Base-by-base conservation (phyloP, 1,140 invertebrate species). In the Ceratitis capitata region DNA sequence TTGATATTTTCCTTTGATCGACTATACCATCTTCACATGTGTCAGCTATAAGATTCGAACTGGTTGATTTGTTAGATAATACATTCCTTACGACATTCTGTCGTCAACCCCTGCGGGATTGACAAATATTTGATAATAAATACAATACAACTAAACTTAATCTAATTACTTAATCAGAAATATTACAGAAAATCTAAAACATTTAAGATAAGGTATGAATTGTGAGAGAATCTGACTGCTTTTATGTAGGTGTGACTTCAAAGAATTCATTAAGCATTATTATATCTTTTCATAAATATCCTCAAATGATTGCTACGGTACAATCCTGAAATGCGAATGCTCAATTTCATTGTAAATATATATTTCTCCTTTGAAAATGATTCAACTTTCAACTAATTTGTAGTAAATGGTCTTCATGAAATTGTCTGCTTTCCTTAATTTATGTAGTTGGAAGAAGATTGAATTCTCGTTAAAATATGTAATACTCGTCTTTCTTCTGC, bases 71-170 rank as follows among this genome's bases (percentile, higher is more conserved):
- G 69, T 45, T 45, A 78, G 69, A 45, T 32, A 78, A 78, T 23
- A n/a, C n/a, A 19, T 78, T 78, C 69, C 69, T 78, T 78, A 23
- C 39, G 35, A 78, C 69, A 26, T 78, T 78, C 69, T 78, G n/a
- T 45, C 39, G 12, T 78, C 35, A 78, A 26, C 42, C 69, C 69
- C 45, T 78, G 32, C 19, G 19, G 35, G 39, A 23, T 45, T 78
- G 69, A 42, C 69, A 78, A n/a, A 47, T 78, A 45, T 45, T 45
- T 78, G 69, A 78, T 39, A 78, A 78, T 78, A 78, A 78, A 78
- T 78, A 78, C 39, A 78, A 26, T 78, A 78, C 35, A 78, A 78
- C 69, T 78, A 78, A 78, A 78, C 69, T 78, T 78, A 78, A n/a
- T 45, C 69, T 78, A 78, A 78, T 6, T 45, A 45, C 69, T 78